Conservation (phyloP, 2,888 invertebrate species). For the Volucella inanis region DNA sequence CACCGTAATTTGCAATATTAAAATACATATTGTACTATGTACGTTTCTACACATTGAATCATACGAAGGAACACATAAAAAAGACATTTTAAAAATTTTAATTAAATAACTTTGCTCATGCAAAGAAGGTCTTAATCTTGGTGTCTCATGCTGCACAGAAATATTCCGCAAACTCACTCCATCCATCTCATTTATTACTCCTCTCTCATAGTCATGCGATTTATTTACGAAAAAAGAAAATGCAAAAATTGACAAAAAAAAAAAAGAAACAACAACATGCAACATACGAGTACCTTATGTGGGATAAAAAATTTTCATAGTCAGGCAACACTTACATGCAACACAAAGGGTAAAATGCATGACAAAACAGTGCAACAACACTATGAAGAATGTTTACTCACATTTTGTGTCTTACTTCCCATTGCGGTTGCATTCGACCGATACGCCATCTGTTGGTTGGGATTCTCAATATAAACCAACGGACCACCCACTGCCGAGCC, state of each 20-base stretch:
- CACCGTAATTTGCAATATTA: too few relatives aligned
- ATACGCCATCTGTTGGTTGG: constrained; percentile 57
- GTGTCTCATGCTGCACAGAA: neutral
- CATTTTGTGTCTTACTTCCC: constrained; percentile 69
- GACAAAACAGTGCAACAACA: constrained; percentile 33
- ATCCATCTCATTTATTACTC: neutral
- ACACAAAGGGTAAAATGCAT: constrained; percentile 62
- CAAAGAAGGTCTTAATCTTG: neutral
- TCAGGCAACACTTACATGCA: constrained; percentile 72
- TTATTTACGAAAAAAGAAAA: constrained; percentile 19
- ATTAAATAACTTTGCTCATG: too few relatives aligned
- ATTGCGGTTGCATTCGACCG: constrained; percentile 55
- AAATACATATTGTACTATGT: too few relatives aligned
- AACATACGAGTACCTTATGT: constrained; percentile 8
- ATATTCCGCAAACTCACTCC: neutral
- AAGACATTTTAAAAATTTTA: too few relatives aligned
- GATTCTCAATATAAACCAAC: constrained; percentile 64
- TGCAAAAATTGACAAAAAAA: neutral
- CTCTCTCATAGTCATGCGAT: constrained; percentile 28
- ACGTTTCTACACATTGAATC: too few relatives aligned
- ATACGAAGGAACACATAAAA: too few relatives aligned
- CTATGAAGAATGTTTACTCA: constrained; percentile 59
- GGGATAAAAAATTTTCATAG: neutral
- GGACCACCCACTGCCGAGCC: constrained; percentile 57
- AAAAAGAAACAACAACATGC: constrained; percentile 30